Evolutionary conservation across 2,113 vertebrate genomes (phyloP).

Genomic region (Argyrosomus japonicus): DNA sequence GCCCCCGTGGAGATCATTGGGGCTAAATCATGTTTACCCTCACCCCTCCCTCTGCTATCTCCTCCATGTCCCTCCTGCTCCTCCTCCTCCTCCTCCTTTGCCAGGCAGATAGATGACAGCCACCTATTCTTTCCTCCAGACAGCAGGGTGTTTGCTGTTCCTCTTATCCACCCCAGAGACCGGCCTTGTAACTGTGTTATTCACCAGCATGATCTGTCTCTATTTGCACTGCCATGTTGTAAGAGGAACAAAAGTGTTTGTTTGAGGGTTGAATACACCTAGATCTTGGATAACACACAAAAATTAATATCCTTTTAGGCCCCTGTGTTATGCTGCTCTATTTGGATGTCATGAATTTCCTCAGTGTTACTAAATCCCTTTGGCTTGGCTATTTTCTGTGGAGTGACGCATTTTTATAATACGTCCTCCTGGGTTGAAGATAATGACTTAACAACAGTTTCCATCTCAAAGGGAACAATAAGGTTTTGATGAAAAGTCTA

Average conservation of each 20-base stretch:
- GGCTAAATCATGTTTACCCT: constrained; percentile 77
- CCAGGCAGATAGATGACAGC: constrained; percentile 71
- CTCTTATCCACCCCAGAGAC: constrained; percentile 74
- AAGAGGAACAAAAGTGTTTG: constrained; percentile 61
- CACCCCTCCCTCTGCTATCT: constrained; percentile 20
- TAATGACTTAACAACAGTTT: constrained; percentile 29
- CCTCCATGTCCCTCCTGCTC: constrained; percentile 24
- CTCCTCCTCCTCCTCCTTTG: constrained; percentile 52
- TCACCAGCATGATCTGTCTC: constrained; percentile 62
- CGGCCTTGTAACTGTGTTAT: constrained; percentile 61
- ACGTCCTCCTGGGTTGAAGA: constrained; percentile 5
- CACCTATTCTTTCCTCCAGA: constrained; percentile 71
- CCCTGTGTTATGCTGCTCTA: constrained; percentile 1
- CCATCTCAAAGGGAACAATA: constrained; percentile 42
- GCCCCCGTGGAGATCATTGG: constrained; percentile 70
- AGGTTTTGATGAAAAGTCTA: constrained; percentile 35
- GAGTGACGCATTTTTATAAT: constrained; percentile 36
- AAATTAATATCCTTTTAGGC: constrained; percentile 49
- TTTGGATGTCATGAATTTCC: too few relatives aligned
- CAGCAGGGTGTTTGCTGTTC: constrained; percentile 77
- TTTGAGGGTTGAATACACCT: constrained; percentile 47
- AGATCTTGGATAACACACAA: constrained; percentile 55
- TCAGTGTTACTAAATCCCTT: constrained; percentile 20
- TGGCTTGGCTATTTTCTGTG: constrained; percentile 19
- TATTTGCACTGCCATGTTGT: constrained; percentile 63